Evolutionary conservation across 2,113 vertebrate species (phyloP).

Genomic region (Leucoraja erinaceus): DNA sequence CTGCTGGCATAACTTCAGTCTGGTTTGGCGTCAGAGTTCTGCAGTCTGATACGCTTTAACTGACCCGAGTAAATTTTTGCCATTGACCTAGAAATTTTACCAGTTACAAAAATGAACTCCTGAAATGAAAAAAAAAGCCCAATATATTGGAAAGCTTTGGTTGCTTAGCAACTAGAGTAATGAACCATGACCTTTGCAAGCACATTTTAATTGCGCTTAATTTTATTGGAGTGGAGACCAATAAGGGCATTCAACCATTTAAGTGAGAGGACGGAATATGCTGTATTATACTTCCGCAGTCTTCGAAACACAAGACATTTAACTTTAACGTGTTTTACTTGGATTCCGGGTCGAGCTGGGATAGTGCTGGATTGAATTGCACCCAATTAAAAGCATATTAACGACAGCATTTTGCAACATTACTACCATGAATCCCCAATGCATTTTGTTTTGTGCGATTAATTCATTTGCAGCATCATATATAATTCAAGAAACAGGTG

Average conservation of each 20-base stretch:
- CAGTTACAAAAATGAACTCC: conserved; percentile 37
- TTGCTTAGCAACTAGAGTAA: conserved; percentile 29
- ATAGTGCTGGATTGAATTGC: not conserved
- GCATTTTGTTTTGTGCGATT: not conserved
- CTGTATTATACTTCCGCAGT: not conserved
- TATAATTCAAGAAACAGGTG: not conserved
- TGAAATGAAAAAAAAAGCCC: conserved; percentile 15
- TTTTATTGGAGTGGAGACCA: conserved; percentile 30
- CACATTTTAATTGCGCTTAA: conserved; percentile 32
- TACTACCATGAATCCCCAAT: not conserved
- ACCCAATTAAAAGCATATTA: not conserved
- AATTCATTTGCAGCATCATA: not conserved
- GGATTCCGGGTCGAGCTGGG: not conserved
- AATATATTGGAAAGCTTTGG: not conserved
- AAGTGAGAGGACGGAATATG: not conserved
- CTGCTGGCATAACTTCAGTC: conserved; percentile 33
- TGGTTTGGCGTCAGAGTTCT: conserved; percentile 36
- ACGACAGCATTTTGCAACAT: not conserved
- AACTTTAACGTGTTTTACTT: not conserved
- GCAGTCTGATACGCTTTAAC: conserved; percentile 38
- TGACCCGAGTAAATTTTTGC: conserved; percentile 37
- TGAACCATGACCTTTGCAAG: conserved; percentile 26
- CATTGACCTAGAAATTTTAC: conserved; percentile 38
- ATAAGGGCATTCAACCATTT: conserved; percentile 26
- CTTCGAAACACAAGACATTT: not conserved